phyloP scores from a whole-genome alignment of 2,113 vertebrate species.

The Lutjanus erythropterus region DNA sequence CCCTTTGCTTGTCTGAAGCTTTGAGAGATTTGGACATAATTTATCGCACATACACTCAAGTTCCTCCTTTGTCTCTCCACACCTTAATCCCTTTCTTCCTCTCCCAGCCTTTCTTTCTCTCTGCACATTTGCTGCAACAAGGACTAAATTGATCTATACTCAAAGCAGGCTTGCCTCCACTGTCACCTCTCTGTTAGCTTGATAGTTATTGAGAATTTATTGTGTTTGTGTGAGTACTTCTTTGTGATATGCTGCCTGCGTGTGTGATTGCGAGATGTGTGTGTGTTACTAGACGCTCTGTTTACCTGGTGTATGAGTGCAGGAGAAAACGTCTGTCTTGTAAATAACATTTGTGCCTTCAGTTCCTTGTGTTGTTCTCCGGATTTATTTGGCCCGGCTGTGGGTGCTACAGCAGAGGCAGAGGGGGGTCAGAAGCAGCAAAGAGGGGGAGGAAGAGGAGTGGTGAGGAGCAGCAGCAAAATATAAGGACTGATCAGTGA shows the following conservation, averaged over 20 bases:
- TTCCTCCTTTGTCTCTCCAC: neutral
- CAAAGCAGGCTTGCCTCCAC: constrained; percentile 21
- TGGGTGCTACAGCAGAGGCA: constrained; percentile 6
- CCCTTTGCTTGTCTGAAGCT: neutral
- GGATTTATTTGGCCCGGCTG: constrained; percentile 45
- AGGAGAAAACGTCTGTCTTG: constrained; percentile 42
- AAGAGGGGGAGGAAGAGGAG: neutral
- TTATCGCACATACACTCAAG: neutral
- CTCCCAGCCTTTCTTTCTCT: neutral
- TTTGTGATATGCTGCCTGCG: neutral
- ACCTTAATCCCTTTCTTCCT: constrained; percentile 5
- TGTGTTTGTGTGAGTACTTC: neutral
- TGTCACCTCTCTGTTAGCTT: constrained; percentile 18
- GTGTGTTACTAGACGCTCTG: neutral
- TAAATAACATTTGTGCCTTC: constrained; percentile 51
- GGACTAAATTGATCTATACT: constrained; percentile 41
- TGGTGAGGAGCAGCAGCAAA: accelerated
- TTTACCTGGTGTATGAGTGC: constrained; percentile 17
- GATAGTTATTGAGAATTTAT: constrained; percentile 44
- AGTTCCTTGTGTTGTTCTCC: constrained; percentile 24
- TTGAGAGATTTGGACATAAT: neutral
- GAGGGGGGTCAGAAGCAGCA: neutral
- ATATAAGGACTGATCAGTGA: constrained; percentile 31
- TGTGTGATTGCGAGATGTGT: neutral
- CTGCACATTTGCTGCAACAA: constrained; percentile 25